Evolutionary conservation across 2,888 invertebrate species (phyloP), one percentile per base, ranked within the genome.

Genomic region (Eretmocerus hayati): DNA sequence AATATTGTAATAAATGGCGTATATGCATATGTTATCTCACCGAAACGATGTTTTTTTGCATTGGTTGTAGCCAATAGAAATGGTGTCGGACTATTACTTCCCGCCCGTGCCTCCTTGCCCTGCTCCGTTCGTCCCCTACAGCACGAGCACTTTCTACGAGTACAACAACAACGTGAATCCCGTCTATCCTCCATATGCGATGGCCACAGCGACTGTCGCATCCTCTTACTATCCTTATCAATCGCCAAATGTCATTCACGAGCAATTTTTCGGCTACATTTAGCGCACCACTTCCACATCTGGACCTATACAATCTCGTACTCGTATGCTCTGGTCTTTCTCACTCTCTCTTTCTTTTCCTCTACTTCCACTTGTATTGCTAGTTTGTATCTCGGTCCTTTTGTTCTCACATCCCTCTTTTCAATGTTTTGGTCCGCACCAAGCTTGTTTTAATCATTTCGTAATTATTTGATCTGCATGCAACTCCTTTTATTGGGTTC

Each of bases 61-160:
- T 65, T 67, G 65, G 62, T 67, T 71, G 71, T 74, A 82, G 84
- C 84, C 80, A 74, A 77, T 80, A 77, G 83, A 84, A 77, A 79
- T 84, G 78, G 81, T 82, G 77, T 82, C 84, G 77, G 84, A 85
- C 74, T 78, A 84, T 71, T 84, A 81, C 75, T 81, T 83, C 63
- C 81, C 82, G 53, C 62, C 72, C 55, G 60, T 60, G 55, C 60
- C 67, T 69, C 66, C 73, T 72, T 74, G 37, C 50, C 56, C 62
- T 74, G 75, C 54, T 72, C 60, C 65, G 55, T 53, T 58, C 52
- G 56, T 54, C 45, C 50, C 55, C 52, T 38, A n/a, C 41, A 16
- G 36, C 39, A 46, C 48, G 47, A 58, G 57, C 42, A 55, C 50
- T 42, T 61, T 58, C 57, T 64, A 65, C 45, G 66, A 68, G 50